A percentile compares a stretch with the other conserved stretches of the same genome.
Evolutionary conservation across 2,888 invertebrate genomes (phyloP).

Genomic region (Machimus atricapillus): DNA sequence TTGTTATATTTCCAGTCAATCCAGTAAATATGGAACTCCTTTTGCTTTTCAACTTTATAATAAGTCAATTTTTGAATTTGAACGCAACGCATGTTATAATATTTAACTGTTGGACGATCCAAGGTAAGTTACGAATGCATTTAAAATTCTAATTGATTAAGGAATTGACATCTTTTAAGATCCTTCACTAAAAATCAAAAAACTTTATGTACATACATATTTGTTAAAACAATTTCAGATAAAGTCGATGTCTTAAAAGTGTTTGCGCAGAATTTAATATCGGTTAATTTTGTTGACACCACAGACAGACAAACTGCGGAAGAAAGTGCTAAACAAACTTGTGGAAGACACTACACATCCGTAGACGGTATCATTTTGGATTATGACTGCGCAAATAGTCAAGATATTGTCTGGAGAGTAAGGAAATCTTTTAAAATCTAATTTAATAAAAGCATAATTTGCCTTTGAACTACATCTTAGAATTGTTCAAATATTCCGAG

Average conservation of each 20-base stretch:
- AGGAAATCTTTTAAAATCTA: neutral
- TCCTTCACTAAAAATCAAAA: neutral
- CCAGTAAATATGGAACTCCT: slow-evolving; percentile 40
- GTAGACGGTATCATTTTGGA: slow-evolving; percentile 55
- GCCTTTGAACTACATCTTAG: neutral
- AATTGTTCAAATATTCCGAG: neutral
- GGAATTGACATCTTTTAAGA: too few species aligned
- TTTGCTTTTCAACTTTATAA: slow-evolving; percentile 51
- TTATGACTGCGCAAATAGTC: slow-evolving; percentile 51
- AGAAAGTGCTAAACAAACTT: slow-evolving; percentile 45
- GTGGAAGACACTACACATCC: slow-evolving; percentile 50
- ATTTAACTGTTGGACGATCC: slow-evolving; percentile 55
- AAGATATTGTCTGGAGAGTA: slow-evolving; percentile 52
- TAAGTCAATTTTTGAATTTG: slow-evolving; percentile 53
- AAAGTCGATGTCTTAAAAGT: neutral
- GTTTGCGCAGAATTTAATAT: neutral
- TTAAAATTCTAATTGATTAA: too few species aligned
- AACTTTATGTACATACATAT: neutral
- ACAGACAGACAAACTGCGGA: neutral
- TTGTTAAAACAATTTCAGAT: neutral
- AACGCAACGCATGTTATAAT: slow-evolving; percentile 51
- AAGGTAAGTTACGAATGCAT: slow-evolving; percentile 48
- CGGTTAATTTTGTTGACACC: neutral
- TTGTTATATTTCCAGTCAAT: neutral
- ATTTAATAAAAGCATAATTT: neutral